Conservation (phyloP, 2,797 vertebrate genomes). For the Lithobates pipiens region DNA sequence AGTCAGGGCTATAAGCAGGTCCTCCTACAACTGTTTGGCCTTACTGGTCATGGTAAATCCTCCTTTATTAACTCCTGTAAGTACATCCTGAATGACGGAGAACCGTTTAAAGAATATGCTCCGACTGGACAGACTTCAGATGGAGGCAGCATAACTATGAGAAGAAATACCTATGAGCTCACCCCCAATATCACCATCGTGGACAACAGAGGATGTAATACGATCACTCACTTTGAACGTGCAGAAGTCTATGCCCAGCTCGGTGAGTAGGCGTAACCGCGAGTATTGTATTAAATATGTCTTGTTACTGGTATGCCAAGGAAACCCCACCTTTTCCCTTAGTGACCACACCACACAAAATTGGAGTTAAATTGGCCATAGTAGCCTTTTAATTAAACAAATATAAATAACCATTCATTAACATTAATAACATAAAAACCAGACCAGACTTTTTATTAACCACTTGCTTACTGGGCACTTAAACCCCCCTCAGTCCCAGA, state of each 20-base stretch:
- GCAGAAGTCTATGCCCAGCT: conserved; percentile 35
- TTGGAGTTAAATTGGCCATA: too few species aligned
- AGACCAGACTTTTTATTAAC: too few species aligned
- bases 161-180: conserved; percentile 18
- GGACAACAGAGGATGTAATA: conserved; percentile 17
- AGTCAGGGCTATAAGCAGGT: conserved; percentile 18
- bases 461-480: too few species aligned
- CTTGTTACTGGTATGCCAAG: too few species aligned
- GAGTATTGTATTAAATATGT: too few species aligned
- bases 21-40: conserved; percentile 37
- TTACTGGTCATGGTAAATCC: conserved; percentile 23
- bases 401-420: too few species aligned
- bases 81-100: neutral
- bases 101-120: neutral
- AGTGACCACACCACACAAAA: too few species aligned
- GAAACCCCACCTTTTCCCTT: too few species aligned
- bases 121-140: neutral
- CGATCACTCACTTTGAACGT: neutral
- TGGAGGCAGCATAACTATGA: neutral
- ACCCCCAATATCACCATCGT: conserved; percentile 29
- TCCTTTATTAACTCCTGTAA: conserved; percentile 43
- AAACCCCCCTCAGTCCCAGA: too few species aligned
- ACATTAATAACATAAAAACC: too few species aligned
- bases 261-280: too few species aligned
- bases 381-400: too few species aligned